Conservation (phyloP, 2,888 invertebrate species). For the Pteria penguin region DNA sequence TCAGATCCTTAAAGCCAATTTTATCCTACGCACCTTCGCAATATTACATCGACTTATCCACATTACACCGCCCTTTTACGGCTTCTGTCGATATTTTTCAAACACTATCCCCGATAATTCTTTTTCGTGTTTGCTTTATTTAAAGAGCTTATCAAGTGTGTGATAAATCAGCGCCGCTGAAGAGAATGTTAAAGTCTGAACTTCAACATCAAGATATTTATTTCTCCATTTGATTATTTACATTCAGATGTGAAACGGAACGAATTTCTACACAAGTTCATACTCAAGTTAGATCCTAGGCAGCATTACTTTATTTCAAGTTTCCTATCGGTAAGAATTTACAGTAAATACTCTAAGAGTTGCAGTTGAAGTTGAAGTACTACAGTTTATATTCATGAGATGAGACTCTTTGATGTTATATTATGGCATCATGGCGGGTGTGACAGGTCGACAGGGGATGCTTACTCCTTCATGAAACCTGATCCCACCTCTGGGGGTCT, state of each 20-base stretch:
- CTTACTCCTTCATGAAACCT: too few species aligned
- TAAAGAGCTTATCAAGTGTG: background rate
- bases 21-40: too few species aligned
- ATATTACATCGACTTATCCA: too few species aligned
- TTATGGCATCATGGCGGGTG: too few species aligned
- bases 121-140: too few species aligned
- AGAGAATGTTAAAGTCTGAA: background rate
- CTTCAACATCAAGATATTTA: slow-evolving; percentile 15
- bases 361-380: background rate
- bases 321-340: slow-evolving; percentile 70
- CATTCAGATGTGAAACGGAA: slow-evolving; percentile 74
- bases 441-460: too few species aligned
- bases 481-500: too few species aligned
- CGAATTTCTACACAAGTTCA: slow-evolving; percentile 75
- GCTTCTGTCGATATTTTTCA: background rate
- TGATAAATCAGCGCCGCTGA: background rate
- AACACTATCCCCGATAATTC: too few species aligned
- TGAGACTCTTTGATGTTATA: too few species aligned
- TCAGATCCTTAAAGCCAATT: too few species aligned
- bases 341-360: background rate
- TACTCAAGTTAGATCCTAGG: slow-evolving; percentile 73
- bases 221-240: slow-evolving; percentile 16
- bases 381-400: too few species aligned
- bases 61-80: too few species aligned
- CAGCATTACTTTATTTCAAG: slow-evolving; percentile 76